phyloP scores from a whole-genome alignment of 2,888 invertebrate species.

The Sarcophaga rosellei region DNA sequence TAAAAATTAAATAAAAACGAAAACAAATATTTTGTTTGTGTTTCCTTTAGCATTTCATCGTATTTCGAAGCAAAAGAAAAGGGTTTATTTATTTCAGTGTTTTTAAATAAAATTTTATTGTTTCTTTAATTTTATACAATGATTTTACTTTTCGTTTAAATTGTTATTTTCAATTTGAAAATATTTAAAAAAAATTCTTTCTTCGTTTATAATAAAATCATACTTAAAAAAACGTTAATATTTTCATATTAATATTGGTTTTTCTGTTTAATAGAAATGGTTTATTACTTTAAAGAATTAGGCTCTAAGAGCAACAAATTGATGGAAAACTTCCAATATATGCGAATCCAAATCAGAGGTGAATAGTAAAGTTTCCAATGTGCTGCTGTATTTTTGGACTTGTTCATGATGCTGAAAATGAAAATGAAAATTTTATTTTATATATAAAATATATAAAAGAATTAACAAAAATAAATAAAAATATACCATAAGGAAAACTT shows the following conservation, averaged over 20 bases:
- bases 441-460: conserved; percentile 7
- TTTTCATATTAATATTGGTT: conserved; percentile 9
- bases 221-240: conserved; percentile 29
- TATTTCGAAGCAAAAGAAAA: too few species aligned
- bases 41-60: background rate
- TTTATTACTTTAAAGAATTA: conserved; percentile 64
- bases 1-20: conserved; percentile 14
- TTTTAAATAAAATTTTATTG: background rate
- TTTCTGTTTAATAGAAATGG: too few species aligned
- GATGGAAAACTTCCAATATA: conserved; percentile 97
- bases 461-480: conserved; percentile 72
- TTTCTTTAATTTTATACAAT: conserved; percentile 19
- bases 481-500: conserved; percentile 94
- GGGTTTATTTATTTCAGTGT: too few species aligned
- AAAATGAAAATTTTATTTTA: conserved; percentile 76
- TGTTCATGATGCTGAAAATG: conserved; percentile 94
- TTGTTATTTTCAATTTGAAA: conserved; percentile 63
- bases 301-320: conserved; percentile 92
- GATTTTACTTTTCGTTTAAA: conserved; percentile 11
- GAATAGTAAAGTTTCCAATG: conserved; percentile 96
- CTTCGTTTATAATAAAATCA: conserved; percentile 12
- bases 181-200: conserved; percentile 29
- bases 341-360: conserved; percentile 98
- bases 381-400: conserved; percentile 97
- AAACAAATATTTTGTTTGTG: background rate